Percentiles rank a stretch among this genome's conserved stretches.
Evolutionary conservation across 2,888 invertebrate genomes (phyloP).

Genomic region (Plagodis pulveraria): DNA sequence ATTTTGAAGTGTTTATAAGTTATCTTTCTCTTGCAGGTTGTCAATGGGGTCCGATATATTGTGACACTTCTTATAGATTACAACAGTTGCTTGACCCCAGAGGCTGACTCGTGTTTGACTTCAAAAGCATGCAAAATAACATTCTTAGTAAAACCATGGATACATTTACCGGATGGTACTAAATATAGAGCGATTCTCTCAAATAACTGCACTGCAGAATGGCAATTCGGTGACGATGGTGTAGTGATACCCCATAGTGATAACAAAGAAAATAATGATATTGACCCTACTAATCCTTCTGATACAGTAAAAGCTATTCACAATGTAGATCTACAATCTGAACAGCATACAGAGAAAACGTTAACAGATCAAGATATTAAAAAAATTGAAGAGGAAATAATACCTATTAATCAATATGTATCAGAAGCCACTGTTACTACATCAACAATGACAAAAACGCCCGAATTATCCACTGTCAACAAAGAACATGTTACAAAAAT

Average conservation of each 20-base stretch:
- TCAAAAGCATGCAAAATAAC: constrained; percentile 84
- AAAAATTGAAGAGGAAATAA: constrained; percentile 72
- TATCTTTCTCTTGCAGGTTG: constrained; percentile 72
- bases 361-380: constrained; percentile 65
- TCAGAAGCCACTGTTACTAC: constrained; percentile 20
- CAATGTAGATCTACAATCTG: constrained; percentile 57
- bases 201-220: constrained; percentile 87
- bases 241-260: constrained; percentile 49
- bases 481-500: constrained; percentile 44
- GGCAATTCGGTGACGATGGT: constrained; percentile 75
- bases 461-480: constrained; percentile 33
- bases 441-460: constrained; percentile 24
- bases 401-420: constrained; percentile 51
- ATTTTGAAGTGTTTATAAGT: background rate
- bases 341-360: constrained; percentile 52
- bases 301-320: constrained; percentile 64
- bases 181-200: constrained; percentile 85
- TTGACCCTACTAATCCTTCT: constrained; percentile 21
- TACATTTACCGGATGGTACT: constrained; percentile 81
- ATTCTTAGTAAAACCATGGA: constrained; percentile 88
- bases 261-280: constrained; percentile 39
- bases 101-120: constrained; percentile 55
- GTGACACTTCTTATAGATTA: constrained; percentile 79
- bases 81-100: constrained; percentile 66
- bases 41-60: constrained; percentile 85